These are phyloP conservation scores for Tanypteryx hageni DNA, from an alignment of 2,888 invertebrate species.

Conservation along the genomic window DNA sequence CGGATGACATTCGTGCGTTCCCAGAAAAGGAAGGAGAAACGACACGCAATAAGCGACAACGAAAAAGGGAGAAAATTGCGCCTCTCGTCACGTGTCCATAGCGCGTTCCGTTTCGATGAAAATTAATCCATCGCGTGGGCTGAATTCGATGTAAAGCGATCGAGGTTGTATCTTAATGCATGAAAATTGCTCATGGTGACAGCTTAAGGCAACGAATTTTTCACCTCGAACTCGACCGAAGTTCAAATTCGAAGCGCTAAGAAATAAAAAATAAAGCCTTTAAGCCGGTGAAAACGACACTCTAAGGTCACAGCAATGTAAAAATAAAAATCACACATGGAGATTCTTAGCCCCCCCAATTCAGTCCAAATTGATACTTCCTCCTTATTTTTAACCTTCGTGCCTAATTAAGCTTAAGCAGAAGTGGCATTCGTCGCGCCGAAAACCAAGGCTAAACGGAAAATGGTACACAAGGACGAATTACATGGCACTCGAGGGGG, in stretches of 20 bases:
- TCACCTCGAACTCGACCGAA: too few species aligned
- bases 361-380: constrained; percentile 26
- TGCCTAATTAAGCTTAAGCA: constrained; percentile 24
- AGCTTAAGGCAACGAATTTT: too few species aligned
- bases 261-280: too few species aligned
- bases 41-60: background rate
- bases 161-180: background rate
- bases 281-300: background rate
- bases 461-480: constrained; percentile 29
- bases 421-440: constrained; percentile 18
- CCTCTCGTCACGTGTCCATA: too few species aligned
- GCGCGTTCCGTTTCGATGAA: too few species aligned
- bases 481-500: background rate
- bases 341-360: background rate
- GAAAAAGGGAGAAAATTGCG: background rate
- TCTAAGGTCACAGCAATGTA: background rate
- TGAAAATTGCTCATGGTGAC: background rate
- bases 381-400: constrained; percentile 29
- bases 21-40: background rate
- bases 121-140: background rate
- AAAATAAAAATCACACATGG: constrained; percentile 10
- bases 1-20: constrained; percentile 16
- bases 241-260: too few species aligned
- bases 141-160: background rate
- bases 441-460: constrained; percentile 19